Base-by-base conservation (phyloP, 2,888 invertebrate species). In the Pammene aurita region DNA sequence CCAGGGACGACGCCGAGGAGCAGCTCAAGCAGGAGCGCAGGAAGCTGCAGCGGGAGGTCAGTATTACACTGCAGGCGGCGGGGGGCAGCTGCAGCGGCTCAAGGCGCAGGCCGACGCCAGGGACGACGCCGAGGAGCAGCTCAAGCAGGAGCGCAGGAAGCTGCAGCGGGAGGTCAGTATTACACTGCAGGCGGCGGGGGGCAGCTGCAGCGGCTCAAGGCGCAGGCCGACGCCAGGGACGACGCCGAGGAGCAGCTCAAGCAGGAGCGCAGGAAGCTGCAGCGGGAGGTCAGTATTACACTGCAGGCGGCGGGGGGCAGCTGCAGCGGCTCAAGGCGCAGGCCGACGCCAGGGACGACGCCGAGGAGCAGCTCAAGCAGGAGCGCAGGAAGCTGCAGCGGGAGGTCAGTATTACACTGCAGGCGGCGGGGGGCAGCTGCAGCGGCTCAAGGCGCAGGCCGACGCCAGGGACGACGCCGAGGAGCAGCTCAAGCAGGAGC, bases 201-300 rank as follows among this genome's bases (percentile, higher is more conserved):
- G 26, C 26, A 26, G 26, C 26, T 26, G 26, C 26, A 97, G 81
- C 94, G 99, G 66, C 98, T 97, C 88, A 97, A 97, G 84, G 95
- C 97, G 72, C 96, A 97, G 7, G 96, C 98, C 52, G 99, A 98
- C 86, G 96, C 96, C 75, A 96, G 97, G 69, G 99, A 99, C 93
- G 97, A 97, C 84, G 95, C 96, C 71, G 98, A 99, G 93, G 98
- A 98, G 79, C 98, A 98, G 83, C 93, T 99, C 77, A 99, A 99
- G 93, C 95, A 96, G 72, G 99, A 99, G 88, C 96, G 98, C 77
- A 93, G 99, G 77, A 96, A 97, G 89, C 93, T 99, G 79, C 98
- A 98, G 93, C 93, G 98, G 90, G 99, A 99, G 95, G 98, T 98
- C 88, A 14, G 48, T 70, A 38, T 14, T 44, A 13, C 44, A 26